Evolutionary conservation across 2,888 invertebrate species (phyloP).

Genomic region (Patella pellucida): DNA sequence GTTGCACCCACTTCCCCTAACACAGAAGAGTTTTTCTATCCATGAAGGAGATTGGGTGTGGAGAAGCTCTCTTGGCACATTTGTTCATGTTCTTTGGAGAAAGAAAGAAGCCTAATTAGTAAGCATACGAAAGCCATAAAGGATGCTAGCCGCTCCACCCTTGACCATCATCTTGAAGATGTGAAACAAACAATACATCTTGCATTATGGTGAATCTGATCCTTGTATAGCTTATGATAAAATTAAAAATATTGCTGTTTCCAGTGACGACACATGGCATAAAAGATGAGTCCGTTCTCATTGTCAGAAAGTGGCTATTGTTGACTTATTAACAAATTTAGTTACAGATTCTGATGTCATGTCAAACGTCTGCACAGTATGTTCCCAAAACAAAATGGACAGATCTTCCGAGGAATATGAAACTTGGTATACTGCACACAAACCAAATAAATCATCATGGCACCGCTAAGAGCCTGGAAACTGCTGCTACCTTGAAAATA

Average conservation of each 20-base stretch:
- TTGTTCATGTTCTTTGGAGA: neutral
- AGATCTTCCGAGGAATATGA: conserved; percentile 2
- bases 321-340: neutral
- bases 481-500: neutral
- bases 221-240: too few species aligned
- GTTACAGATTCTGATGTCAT: neutral
- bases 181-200: neutral
- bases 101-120: neutral
- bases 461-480: neutral
- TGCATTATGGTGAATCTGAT: neutral
- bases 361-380: neutral
- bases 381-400: conserved; percentile 12
- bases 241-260: too few species aligned
- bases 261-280: too few species aligned
- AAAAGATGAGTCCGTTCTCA: neutral
- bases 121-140: neutral
- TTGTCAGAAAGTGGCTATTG: neutral
- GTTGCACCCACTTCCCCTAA: too few species aligned
- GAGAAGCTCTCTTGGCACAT: too few species aligned
- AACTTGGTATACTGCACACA: too few species aligned
- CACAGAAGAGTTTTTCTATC: too few species aligned
- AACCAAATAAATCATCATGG: neutral
- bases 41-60: too few species aligned
- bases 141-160: neutral
- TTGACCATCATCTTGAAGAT: neutral